These are phyloP conservation scores for Aix galericulata DNA, from an alignment of 2,113 vertebrate species.

Conservation along the genomic window DNA sequence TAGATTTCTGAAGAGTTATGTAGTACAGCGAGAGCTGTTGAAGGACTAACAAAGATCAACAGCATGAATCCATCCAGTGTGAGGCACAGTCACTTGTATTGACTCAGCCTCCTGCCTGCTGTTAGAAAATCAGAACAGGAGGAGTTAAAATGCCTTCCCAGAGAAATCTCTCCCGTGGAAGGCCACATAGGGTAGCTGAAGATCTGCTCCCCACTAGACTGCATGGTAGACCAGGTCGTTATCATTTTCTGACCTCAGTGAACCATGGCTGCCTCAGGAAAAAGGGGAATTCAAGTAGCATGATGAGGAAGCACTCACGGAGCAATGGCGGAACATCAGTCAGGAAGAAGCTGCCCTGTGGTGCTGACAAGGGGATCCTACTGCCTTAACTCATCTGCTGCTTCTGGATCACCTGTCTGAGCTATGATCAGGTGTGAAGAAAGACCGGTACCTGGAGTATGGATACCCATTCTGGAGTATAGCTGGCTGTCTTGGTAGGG, in stretches of 20 bases:
- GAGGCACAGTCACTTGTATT: not conserved
- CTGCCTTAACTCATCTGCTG: not conserved
- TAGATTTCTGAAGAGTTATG: constrained; percentile 2
- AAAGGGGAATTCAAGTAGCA: not conserved
- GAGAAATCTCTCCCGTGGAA: not conserved
- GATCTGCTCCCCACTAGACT: constrained; percentile 8
- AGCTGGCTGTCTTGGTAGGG: not conserved
- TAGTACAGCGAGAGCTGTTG: not conserved
- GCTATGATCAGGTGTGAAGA: not conserved
- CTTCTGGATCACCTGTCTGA: not conserved
- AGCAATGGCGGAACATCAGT: not conserved
- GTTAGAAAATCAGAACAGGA: not conserved
- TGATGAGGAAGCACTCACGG: not conserved
- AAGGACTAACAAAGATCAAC: constrained; percentile 9
- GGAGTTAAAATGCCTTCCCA: constrained; percentile 3
- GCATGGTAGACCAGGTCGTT: not conserved
- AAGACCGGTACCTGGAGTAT: not conserved
- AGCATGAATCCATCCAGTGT: not conserved
- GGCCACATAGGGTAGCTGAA: not conserved
- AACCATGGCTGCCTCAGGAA: not conserved
- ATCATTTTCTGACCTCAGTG: constrained; percentile 9
- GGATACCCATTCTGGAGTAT: not conserved
- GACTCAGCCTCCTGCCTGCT: not conserved
- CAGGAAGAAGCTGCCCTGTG: not conserved
- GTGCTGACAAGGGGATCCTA: not conserved